phyloP scores from a whole-genome alignment of 2,888 invertebrate species.

The Exocentrus adspersus region DNA sequence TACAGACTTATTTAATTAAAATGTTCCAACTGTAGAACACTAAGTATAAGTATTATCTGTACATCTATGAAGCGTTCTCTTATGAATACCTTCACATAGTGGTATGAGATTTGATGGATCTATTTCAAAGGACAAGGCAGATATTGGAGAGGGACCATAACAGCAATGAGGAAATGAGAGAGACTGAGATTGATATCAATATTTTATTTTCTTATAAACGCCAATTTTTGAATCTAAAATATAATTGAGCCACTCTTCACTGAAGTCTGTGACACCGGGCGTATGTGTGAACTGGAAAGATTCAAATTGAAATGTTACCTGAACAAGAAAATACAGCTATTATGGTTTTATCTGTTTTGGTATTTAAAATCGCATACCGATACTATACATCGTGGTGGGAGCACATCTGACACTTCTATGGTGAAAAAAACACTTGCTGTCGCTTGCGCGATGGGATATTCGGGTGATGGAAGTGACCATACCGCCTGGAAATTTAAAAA shows the following conservation, averaged over 20 bases:
- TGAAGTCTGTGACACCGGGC: constrained; percentile 33
- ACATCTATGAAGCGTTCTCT: too few relatives aligned
- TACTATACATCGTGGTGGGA: constrained; percentile 50
- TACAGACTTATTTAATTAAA: too few relatives aligned
- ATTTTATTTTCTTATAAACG: constrained; percentile 37
- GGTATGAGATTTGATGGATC: too few relatives aligned
- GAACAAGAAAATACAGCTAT: constrained; percentile 5
- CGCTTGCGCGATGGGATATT: constrained; percentile 63
- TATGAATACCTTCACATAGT: too few relatives aligned
- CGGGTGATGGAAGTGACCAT: constrained; percentile 62
- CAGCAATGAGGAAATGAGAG: too few relatives aligned
- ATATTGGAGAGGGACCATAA: too few relatives aligned
- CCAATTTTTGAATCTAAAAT: constrained; percentile 40
- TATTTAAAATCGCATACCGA: constrained; percentile 38
- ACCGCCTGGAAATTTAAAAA: constrained; percentile 53
- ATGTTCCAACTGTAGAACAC: too few relatives aligned
- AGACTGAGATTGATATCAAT: too few relatives aligned
- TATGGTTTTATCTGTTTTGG: too few relatives aligned
- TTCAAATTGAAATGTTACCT: constrained; percentile 38
- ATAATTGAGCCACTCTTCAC: constrained; percentile 37
- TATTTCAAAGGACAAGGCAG: too few relatives aligned
- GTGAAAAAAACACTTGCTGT: constrained; percentile 63
- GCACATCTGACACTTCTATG: constrained; percentile 56
- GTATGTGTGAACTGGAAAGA: constrained; percentile 26
- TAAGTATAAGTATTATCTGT: too few relatives aligned